These are phyloP conservation scores for Cardiocondyla obscurior DNA, from an alignment of 1,140 invertebrate genomes.

Conservation along the genomic window DNA sequence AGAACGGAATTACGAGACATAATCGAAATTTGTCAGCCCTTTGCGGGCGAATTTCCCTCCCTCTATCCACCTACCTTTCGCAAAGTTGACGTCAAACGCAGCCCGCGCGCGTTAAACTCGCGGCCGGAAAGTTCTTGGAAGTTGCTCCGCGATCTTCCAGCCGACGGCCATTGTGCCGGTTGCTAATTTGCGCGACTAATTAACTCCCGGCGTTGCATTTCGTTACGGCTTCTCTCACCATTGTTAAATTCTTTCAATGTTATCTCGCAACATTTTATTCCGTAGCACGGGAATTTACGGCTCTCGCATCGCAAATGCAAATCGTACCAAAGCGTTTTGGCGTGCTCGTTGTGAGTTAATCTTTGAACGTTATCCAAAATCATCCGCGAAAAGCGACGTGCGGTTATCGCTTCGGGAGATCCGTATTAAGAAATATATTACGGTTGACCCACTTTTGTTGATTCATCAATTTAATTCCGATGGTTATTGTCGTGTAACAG, in stretches of 20 bases:
- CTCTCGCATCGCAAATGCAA: neutral
- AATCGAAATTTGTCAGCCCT: conserved; percentile 55
- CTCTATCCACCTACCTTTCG: neutral
- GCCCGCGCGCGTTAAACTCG: neutral
- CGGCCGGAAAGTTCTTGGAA: conserved; percentile 48
- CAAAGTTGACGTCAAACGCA: conserved; percentile 29
- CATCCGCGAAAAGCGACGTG: neutral
- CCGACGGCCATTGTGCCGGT: conserved; percentile 27
- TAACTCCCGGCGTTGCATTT: conserved; percentile 14
- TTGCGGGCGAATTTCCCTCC: neutral
- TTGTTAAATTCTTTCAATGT: conserved; percentile 7
- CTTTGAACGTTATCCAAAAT: neutral
- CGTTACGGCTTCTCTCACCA: neutral
- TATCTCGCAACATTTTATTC: neutral
- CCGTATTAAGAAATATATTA: neutral
- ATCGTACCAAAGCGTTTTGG: neutral
- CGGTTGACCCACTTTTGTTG: conserved; percentile 23
- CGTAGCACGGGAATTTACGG: neutral
- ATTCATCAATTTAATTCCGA: neutral
- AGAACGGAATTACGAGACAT: conserved; percentile 31
- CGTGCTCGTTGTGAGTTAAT: too few species aligned
- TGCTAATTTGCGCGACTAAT: conserved; percentile 35
- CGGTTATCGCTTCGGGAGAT: neutral
- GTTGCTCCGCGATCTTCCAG: conserved; percentile 41
- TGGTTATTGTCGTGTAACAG: neutral